Conservation (phyloP, 2,888 invertebrate genomes). For the Thymelicus acteon region DNA sequence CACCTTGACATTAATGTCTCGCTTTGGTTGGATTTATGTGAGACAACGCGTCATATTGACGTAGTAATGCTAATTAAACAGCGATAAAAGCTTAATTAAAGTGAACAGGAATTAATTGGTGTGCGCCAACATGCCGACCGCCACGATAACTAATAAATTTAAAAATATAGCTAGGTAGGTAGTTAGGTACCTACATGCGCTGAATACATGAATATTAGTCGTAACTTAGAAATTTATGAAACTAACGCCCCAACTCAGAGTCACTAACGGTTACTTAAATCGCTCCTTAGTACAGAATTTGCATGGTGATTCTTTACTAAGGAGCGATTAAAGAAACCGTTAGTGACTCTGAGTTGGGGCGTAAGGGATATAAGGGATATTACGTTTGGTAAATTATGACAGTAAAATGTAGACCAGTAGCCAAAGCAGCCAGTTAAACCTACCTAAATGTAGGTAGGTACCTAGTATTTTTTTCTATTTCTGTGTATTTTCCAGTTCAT, state of each 20-base stretch:
- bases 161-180: neutral
- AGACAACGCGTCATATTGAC: slow-evolving; percentile 54
- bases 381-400: neutral
- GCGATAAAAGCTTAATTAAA: slow-evolving; percentile 67
- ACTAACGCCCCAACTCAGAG: no score
- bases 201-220: slow-evolving; percentile 3
- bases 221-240: slow-evolving; percentile 20
- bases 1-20: slow-evolving; percentile 69
- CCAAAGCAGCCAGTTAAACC: no score
- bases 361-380: neutral
- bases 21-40: slow-evolving; percentile 42
- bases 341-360: no score
- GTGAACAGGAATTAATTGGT: slow-evolving; percentile 52
- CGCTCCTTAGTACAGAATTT: no score
- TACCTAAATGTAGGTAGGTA: no score
- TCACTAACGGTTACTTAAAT: no score
- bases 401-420: no score
- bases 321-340: no score
- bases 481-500: no score
- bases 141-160: slow-evolving; percentile 27
- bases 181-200: neutral
- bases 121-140: slow-evolving; percentile 34
- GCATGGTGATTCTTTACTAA: no score
- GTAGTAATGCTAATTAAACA: slow-evolving; percentile 67
- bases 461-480: no score